Conservation (phyloP, 2,113 vertebrate genomes). For the Chaetodon trifascialis region DNA sequence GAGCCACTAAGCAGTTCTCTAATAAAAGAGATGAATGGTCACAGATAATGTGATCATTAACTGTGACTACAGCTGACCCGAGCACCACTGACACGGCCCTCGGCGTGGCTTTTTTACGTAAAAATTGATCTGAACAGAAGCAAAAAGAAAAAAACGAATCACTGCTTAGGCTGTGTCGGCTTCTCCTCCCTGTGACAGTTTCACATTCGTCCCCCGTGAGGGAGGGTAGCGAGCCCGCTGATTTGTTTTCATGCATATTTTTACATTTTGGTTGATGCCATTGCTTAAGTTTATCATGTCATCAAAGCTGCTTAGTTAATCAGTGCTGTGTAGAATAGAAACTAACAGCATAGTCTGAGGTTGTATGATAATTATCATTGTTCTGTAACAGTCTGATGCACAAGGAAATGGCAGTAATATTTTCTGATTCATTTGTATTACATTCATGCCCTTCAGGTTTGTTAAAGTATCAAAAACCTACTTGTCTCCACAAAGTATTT, state of each 20-base stretch:
- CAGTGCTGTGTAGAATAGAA: neutral
- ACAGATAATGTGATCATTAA: conserved; percentile 17
- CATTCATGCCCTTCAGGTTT: neutral
- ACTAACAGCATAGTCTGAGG: neutral
- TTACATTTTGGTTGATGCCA: neutral
- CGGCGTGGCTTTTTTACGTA: conserved; percentile 5
- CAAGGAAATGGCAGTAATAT: too few species aligned
- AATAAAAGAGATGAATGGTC: neutral
- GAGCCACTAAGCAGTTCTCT: neutral
- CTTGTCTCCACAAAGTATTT: neutral
- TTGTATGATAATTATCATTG: neutral
- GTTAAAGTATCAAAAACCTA: neutral
- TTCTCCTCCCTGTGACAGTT: neutral
- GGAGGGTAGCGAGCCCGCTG: neutral
- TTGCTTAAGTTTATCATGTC: neutral
- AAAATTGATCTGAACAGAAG: conserved; percentile 34
- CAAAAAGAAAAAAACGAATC: conserved; percentile 5
- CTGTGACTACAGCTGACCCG: conserved; percentile 13
- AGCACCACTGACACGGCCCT: conserved; percentile 4
- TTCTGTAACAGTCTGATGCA: neutral
- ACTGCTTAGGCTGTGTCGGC: neutral
- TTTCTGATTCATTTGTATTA: neutral
- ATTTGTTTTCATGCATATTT: neutral
- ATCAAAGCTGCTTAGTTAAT: neutral
- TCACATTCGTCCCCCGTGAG: conserved; percentile 3